These are phyloP conservation scores for Trichogramma pretiosum DNA, from an alignment of 1,140 invertebrate species.

Conservation along the genomic window DNA sequence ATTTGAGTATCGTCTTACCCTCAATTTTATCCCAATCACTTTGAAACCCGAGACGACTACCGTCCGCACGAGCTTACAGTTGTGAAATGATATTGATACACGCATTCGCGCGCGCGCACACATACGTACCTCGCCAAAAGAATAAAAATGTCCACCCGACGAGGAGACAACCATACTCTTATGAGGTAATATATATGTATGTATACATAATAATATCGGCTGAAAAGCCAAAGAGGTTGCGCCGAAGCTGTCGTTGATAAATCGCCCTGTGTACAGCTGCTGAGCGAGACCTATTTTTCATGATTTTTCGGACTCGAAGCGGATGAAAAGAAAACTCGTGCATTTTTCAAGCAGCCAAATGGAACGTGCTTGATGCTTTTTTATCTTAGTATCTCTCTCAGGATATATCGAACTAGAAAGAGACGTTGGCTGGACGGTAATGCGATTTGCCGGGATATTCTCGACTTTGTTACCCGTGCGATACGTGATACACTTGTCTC, in stretches of 20 bases:
- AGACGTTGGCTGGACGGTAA: not conserved
- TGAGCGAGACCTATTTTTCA: slow-evolving; percentile 37
- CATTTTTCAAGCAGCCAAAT: slow-evolving; percentile 36
- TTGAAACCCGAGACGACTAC: slow-evolving; percentile 37
- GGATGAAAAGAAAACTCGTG: slow-evolving; percentile 14
- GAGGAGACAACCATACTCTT: slow-evolving; percentile 4
- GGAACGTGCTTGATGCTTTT: slow-evolving; percentile 24
- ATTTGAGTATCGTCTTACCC: slow-evolving; percentile 34
- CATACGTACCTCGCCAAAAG: no score
- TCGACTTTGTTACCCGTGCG: no score
- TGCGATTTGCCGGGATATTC: slow-evolving; percentile 3
- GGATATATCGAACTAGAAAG: not conserved
- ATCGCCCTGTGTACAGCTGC: slow-evolving; percentile 34
- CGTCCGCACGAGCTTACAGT: no score
- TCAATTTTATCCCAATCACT: slow-evolving; percentile 42
- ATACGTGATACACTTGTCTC: no score
- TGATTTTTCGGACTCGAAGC: slow-evolving; percentile 24
- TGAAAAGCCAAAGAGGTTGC: not conserved
- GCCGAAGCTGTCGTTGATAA: slow-evolving; percentile 27
- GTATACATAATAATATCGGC: slow-evolving; percentile 8
- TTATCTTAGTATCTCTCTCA: not conserved
- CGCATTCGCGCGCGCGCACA: no score
- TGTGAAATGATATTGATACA: no score
- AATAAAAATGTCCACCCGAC: slow-evolving; percentile 1
- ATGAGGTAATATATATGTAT: slow-evolving; percentile 31